phyloP scores from a whole-genome alignment of 2,797 vertebrate genomes.

The Tragelaphus oryx region DNA sequence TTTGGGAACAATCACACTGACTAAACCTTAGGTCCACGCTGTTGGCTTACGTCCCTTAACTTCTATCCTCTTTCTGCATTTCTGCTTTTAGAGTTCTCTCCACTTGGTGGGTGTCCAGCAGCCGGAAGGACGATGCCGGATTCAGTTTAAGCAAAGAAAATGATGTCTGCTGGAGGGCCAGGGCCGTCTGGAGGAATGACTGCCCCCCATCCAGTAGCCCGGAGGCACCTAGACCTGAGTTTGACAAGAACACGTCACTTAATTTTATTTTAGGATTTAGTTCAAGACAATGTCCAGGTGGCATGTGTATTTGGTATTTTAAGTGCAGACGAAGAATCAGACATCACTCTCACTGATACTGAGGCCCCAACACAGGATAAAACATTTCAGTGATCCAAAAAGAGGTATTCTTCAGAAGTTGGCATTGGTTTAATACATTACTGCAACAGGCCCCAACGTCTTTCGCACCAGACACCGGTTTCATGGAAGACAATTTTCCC shows the following conservation, averaged over 20 bases:
- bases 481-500: neutral
- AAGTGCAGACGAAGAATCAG: neutral
- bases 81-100: constrained; percentile 80
- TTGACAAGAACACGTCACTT: neutral
- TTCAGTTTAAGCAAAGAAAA: constrained; percentile 78
- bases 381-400: neutral
- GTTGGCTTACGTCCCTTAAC: neutral
- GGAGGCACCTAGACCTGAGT: neutral
- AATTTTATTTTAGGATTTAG: neutral
- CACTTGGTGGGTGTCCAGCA: constrained; percentile 87
- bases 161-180: constrained; percentile 48
- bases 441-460: neutral
- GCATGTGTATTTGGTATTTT: neutral
- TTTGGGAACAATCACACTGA: neutral
- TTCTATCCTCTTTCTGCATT: constrained; percentile 11
- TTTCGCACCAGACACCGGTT: neutral
- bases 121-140: constrained; percentile 79
- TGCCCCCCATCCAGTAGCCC: neutral
- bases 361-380: neutral
- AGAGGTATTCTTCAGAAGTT: neutral
- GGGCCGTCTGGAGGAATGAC: neutral
- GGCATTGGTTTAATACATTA: neutral
- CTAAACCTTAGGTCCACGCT: neutral
- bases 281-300: neutral
- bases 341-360: neutral